Evolutionary conservation across 1,140 invertebrate species (phyloP).

Genomic region (Polyergus mexicanus): DNA sequence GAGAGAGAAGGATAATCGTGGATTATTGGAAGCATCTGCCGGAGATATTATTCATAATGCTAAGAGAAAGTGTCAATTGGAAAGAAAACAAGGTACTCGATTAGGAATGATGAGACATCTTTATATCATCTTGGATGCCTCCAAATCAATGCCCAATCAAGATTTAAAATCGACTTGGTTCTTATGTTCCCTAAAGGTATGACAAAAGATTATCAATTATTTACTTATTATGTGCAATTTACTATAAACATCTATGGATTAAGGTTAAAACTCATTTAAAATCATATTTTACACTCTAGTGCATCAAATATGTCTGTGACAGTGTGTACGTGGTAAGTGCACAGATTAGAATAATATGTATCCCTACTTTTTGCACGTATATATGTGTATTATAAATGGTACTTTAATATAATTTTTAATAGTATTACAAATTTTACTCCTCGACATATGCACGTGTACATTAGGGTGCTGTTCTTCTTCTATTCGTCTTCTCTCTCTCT

Average conservation of each 20-base stretch:
- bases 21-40: constrained; percentile 95
- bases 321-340: constrained; percentile 94
- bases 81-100: constrained; percentile 91
- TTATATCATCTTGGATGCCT: constrained; percentile 96
- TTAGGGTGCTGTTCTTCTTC: neutral
- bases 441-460: too few relatives aligned
- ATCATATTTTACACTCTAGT: constrained; percentile 87
- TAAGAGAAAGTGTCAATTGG: constrained; percentile 90
- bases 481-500: constrained; percentile 30
- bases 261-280: too few relatives aligned
- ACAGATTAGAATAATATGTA: neutral
- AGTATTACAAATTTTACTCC: constrained; percentile 7
- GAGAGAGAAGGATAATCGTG: constrained; percentile 98
- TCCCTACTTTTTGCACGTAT: too few relatives aligned
- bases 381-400: neutral
- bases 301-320: constrained; percentile 90
- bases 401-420: neutral
- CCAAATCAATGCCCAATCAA: constrained; percentile 96
- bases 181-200: constrained; percentile 94
- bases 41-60: constrained; percentile 96
- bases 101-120: constrained; percentile 99
- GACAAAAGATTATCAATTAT: neutral
- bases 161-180: constrained; percentile 98
- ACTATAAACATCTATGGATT: too few relatives aligned
- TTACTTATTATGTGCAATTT: neutral